These are phyloP conservation scores for Garrulus glandarius DNA, from an alignment of 2,797 vertebrate genomes.

Conservation along the genomic window DNA sequence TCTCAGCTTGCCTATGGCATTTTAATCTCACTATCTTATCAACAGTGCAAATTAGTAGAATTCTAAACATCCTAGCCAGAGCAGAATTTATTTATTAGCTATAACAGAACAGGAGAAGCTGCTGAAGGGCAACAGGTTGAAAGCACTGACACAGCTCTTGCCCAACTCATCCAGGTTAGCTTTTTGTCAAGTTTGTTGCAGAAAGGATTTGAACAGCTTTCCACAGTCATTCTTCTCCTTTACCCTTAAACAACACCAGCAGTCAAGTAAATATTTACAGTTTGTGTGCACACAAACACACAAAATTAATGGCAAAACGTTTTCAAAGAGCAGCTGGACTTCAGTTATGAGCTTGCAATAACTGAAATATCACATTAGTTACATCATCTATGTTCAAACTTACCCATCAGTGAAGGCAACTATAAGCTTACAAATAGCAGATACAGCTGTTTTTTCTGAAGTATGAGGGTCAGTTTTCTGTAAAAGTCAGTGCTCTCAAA, in stretches of 20 bases:
- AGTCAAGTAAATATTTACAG: slow-evolving; percentile 54
- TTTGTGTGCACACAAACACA: slow-evolving; percentile 29
- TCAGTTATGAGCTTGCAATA: not conserved
- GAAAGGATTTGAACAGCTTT: not conserved
- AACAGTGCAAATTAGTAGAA: slow-evolving; percentile 63
- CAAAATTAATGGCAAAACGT: slow-evolving; percentile 44
- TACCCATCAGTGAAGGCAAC: slow-evolving; percentile 41
- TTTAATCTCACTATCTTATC: slow-evolving; percentile 44
- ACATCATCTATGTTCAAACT: not conserved
- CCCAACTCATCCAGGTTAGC: not conserved
- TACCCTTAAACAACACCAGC: not conserved
- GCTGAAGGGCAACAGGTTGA: not conserved
- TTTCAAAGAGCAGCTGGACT: slow-evolving; percentile 37
- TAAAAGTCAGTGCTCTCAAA: slow-evolving; percentile 15
- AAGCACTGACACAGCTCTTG: not conserved
- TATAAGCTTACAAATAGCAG: slow-evolving; percentile 25
- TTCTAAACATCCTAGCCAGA: slow-evolving; percentile 53
- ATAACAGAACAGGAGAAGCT: slow-evolving; percentile 34
- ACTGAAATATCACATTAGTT: slow-evolving; percentile 46
- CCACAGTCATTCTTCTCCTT: not conserved
- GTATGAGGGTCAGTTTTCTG: not conserved
- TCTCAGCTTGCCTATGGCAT: slow-evolving; percentile 53
- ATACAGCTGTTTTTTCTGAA: not conserved
- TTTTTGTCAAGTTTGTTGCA: not conserved
- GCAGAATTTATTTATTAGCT: slow-evolving; percentile 32